Base-by-base conservation (phyloP, 2,113 vertebrate species). In the Motacilla alba region DNA sequence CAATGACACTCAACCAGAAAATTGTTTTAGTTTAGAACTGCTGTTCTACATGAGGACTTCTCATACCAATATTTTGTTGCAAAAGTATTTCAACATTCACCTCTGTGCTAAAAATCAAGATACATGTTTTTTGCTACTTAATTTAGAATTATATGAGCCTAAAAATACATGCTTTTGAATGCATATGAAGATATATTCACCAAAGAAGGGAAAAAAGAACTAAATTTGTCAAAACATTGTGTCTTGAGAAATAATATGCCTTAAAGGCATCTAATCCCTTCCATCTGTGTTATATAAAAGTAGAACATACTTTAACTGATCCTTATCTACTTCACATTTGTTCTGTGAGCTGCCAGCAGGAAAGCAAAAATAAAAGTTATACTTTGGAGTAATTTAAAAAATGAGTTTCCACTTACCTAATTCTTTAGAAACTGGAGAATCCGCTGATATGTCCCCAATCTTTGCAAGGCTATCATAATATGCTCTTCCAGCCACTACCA, bases 391-490 rank as follows among this genome's bases (percentile, higher is more conserved):
- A 66, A 28, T 64, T 80, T 1, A 2, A 52, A 70, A 46, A 50
- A 8, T 6, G 7, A 13, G 3, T 46, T 14, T 70, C 91, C 63
- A 98, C 99, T 99, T 97, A 99, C 99, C 99, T 21, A 99, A 95
- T 89, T 99, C 99, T 93, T 98, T 99, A 62, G 99, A 99, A 88
- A 99, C 99, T 1, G 98, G 99, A n/a, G 99, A 99, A 74, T 98
- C 97, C 0, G 98, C 97, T 23, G 99, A 98, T 84, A 98, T 98
- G 89, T 99, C 99, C 43, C 99, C 99, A 1, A 99, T 98, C 97
- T 99, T 99, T 79, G 99, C 98, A 74, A 99, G 98, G 12, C 98
- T 99, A 41, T 99, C 99, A 39, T 99, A 99, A 97, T 99, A 99
- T 10, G 98, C 96, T 98, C 97, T 99, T 97, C 99, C 99, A 53